Percentiles rank a stretch among this genome's conserved stretches.
These are phyloP conservation scores for Vipera ursinii DNA, from an alignment of 2,797 vertebrate species.

Conservation along the genomic window DNA sequence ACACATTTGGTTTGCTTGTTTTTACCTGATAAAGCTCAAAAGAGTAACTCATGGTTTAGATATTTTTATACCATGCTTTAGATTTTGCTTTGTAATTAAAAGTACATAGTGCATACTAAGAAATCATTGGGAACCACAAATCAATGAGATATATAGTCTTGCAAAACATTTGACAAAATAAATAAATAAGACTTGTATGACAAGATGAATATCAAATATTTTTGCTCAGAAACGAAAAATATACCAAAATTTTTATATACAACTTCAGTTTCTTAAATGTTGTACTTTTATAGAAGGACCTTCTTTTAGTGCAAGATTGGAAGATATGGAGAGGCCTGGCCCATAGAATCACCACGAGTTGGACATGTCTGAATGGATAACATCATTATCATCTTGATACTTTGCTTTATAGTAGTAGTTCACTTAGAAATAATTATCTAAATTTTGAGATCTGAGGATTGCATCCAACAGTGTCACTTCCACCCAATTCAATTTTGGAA, in stretches of 20 bases:
- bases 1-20: background rate
- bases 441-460: background rate
- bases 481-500: background rate
- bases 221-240: background rate
- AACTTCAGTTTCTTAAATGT: background rate
- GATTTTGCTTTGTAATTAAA: background rate
- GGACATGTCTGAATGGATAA: background rate
- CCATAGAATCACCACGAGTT: background rate
- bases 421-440: background rate
- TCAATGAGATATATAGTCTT: background rate
- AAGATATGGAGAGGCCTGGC: background rate
- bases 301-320: background rate
- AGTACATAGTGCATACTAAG: background rate
- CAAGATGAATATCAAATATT: background rate
- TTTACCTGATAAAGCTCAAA: background rate
- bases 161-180: background rate
- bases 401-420: background rate
- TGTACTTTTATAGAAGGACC: background rate
- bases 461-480: background rate
- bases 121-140: background rate
- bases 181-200: background rate
- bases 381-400: background rate
- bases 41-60: background rate
- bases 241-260: background rate
- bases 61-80: background rate